These are phyloP conservation scores for Lasioglossum vierecki DNA, from an alignment of 2,888 invertebrate species.

Conservation along the genomic window DNA sequence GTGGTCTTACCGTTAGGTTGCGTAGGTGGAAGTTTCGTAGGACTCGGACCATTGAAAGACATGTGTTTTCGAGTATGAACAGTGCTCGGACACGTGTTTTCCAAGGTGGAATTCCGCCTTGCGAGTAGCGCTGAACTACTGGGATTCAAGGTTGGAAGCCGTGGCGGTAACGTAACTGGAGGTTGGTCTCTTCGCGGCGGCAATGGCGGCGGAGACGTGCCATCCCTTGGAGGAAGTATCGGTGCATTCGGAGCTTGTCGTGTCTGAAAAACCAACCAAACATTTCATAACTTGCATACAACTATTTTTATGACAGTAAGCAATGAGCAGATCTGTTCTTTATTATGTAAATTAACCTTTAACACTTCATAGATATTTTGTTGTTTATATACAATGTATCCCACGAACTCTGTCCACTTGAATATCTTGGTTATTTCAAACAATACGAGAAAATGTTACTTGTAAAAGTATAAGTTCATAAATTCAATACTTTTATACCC, in stretches of 20 bases:
- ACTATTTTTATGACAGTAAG: background rate
- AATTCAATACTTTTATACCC: too few species aligned
- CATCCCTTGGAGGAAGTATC: constrained; percentile 88
- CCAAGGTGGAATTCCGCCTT: constrained; percentile 81
- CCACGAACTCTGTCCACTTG: too few species aligned
- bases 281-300: background rate
- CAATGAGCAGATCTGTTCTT: background rate
- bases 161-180: constrained; percentile 78
- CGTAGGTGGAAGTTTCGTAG: constrained; percentile 79
- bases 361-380: too few species aligned
- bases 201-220: constrained; percentile 88
- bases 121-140: constrained; percentile 80
- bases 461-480: too few species aligned
- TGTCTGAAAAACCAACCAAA: constrained; percentile 77
- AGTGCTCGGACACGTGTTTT: constrained; percentile 73
- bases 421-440: too few species aligned
- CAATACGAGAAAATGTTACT: too few species aligned
- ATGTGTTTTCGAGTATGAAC: constrained; percentile 80
- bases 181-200: constrained; percentile 86
- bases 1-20: constrained; percentile 80
- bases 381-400: too few species aligned
- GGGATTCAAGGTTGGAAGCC: constrained; percentile 79
- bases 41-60: constrained; percentile 83
- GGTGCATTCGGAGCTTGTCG: constrained; percentile 89
- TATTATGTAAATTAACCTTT: background rate